Percentiles rank a stretch among this genome's conserved stretches.
phyloP scores from a whole-genome alignment of 2,888 invertebrate genomes.

The Nasonovia ribisnigri region DNA sequence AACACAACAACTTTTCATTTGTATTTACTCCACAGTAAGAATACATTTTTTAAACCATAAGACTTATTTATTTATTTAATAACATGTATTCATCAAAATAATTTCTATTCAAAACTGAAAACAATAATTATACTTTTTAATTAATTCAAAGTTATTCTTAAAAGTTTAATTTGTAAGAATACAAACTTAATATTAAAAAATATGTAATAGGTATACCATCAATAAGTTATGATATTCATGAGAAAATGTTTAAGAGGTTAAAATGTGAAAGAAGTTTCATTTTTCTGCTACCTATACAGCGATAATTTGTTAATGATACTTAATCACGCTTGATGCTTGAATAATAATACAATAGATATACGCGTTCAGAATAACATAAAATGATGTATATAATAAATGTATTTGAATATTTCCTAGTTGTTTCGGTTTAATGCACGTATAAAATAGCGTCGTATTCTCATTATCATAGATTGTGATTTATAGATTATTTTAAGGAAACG shows the following conservation, averaged over 20 bases:
- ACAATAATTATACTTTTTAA: not conserved
- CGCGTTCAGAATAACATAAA: not conserved
- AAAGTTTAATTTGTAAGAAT: not conserved
- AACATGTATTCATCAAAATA: not conserved
- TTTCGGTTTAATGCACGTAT: not conserved
- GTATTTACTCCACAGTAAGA: not conserved
- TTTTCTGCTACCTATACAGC: not conserved
- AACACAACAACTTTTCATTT: constrained; percentile 1
- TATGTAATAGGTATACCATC: not conserved
- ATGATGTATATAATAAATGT: not conserved
- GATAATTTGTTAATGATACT: not conserved
- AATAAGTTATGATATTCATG: not conserved
- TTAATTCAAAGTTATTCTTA: not conserved
- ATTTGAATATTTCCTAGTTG: not conserved
- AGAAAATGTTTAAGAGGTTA: not conserved
- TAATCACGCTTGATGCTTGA: not conserved
- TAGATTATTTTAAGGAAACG: not conserved
- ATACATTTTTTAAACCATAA: not conserved
- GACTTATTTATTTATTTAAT: not conserved
- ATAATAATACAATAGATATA: not conserved
- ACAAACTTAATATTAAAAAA: not conserved
- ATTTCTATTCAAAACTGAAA: not conserved
- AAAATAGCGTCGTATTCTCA: not conserved
- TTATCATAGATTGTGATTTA: not conserved
- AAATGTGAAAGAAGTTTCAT: not conserved